Percentiles rank a stretch among this genome's conserved stretches.
These are phyloP conservation scores for Mustelus asterias DNA, from an alignment of 2,113 vertebrate species.

Conservation along the genomic window DNA sequence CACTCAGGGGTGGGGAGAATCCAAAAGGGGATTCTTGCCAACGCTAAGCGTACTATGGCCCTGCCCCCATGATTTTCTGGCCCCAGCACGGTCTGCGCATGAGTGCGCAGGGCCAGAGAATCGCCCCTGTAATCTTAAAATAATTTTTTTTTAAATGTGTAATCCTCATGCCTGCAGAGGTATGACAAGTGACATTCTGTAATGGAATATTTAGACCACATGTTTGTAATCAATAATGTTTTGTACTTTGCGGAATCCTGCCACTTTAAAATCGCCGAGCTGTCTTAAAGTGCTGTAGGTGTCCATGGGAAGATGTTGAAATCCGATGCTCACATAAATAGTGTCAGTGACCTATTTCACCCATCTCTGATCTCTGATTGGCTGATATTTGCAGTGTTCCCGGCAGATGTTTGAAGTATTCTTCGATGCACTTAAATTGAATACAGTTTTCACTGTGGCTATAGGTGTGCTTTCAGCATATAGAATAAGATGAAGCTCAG, in stretches of 20 bases:
- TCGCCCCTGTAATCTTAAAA: too few species aligned
- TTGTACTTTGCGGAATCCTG: not conserved
- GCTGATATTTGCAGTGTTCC: not conserved
- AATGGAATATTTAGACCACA: not conserved
- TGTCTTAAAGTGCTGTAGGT: conserved; percentile 11
- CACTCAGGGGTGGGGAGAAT: too few species aligned
- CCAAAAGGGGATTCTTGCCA: too few species aligned
- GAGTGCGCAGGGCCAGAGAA: too few species aligned
- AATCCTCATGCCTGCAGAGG: too few species aligned
- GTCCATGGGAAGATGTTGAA: not conserved
- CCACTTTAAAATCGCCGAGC: not conserved
- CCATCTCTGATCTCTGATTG: not conserved
- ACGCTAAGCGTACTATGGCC: too few species aligned
- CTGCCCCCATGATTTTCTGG: too few species aligned
- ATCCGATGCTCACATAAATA: not conserved
- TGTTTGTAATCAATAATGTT: not conserved
- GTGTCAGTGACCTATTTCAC: not conserved
- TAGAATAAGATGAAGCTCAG: too few species aligned
- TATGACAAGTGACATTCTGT: not conserved
- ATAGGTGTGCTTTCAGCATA: not conserved
- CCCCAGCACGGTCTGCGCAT: too few species aligned
- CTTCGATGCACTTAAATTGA: not conserved
- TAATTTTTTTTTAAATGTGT: too few species aligned
- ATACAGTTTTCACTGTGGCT: not conserved
- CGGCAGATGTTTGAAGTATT: not conserved